Evolutionary conservation across 2,888 invertebrate genomes (phyloP), one percentile per base, ranked within the genome.

Genomic region (Seira ritae): DNA sequence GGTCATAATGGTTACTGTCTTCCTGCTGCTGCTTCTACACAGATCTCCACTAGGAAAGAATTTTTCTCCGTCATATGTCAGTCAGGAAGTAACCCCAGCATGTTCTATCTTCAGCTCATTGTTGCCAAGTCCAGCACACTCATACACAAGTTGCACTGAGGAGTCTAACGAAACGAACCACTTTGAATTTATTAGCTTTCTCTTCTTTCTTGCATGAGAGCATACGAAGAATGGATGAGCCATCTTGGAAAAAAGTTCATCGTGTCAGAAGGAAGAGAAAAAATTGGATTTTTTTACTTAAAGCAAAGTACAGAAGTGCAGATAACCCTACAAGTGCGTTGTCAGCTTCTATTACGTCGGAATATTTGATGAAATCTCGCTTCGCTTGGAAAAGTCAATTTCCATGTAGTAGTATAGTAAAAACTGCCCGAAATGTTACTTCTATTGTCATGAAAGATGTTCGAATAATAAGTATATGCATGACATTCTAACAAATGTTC

Each of bases 111-210:
- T 15, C 60, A n/a, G n/a, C n/a, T n/a, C n/a, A n/a, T n/a, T n/a
- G n/a, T n/a, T n/a, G n/a, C n/a, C n/a, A n/a, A n/a, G n/a, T n/a
- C n/a, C n/a, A n/a, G n/a, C n/a, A n/a, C n/a, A n/a, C n/a, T n/a
- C n/a, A n/a, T n/a, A n/a, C n/a, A n/a, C n/a, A n/a, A n/a, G n/a
- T n/a, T n/a, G n/a, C n/a, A n/a, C n/a, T n/a, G n/a, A n/a, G n/a
- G 10, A 60, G 60, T 66, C 66, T 6, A 4, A 6, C 22, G 17
- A 20, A 4, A 22, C 6, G 17, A n/a, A 65, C 74, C 66, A 72
- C 42, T 79, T 79, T 79, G 79, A 79, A 79, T 79, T 79, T 79
- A 79, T 79, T 79, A 79, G 72, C 72, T 55, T 46, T 80, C 31
- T 65, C 55, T 55, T 68, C 67, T 20, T 55, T 55, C n/a, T n/a